Base-by-base conservation (phyloP, 2,113 vertebrate species). In the Erythrocercus mccallii region DNA sequence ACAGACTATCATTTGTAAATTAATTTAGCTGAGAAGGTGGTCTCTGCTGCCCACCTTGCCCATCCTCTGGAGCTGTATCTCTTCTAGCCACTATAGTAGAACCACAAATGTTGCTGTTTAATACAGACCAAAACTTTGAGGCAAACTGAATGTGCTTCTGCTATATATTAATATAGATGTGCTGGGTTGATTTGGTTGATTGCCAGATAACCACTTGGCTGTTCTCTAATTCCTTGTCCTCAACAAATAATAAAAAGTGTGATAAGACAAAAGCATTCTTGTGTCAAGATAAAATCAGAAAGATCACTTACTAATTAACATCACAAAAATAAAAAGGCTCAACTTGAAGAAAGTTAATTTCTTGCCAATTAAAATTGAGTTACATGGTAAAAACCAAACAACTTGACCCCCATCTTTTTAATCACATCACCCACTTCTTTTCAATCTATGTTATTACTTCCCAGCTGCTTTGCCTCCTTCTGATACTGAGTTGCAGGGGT, bases 401-500 rank as follows among this genome's bases (percentile, higher is more conserved):
- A 10, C 8, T 82, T 58, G 2, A 9, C 2, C 5, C 12, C 2
- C 2, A 12, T 61, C 37, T 61, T 38, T 61, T 61, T 25, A 19
- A 28, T 61, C 37, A 38, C 35, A 61, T 47, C 23, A 69, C 5
- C 11, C 2, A 14, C 3, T 13, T 61, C 22, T 78, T 72, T 94
- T 61, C 12, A 33, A 15, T 70, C 45, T 28, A 20, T 15, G 54
- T n/a, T 33, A n/a, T 9, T 89, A 16, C 31, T 84, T 69, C 25
- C 25, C 38, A 37, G 11, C 6, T 21, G 19, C 30, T 78, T 38
- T 58, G 30, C 38, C 21, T 50, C 21, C 24, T 73, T 31, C 53
- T 68, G 6, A 53, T 35, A 19, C 20, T 0, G 0, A 73, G 15
- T 40, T 45, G 12, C 14, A 64, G 22, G 6, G 21, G 2, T 24